Percentiles rank a stretch among this genome's conserved stretches.
phyloP scores from a whole-genome alignment of 2,113 vertebrate genomes.

The Eclectus roratus region DNA sequence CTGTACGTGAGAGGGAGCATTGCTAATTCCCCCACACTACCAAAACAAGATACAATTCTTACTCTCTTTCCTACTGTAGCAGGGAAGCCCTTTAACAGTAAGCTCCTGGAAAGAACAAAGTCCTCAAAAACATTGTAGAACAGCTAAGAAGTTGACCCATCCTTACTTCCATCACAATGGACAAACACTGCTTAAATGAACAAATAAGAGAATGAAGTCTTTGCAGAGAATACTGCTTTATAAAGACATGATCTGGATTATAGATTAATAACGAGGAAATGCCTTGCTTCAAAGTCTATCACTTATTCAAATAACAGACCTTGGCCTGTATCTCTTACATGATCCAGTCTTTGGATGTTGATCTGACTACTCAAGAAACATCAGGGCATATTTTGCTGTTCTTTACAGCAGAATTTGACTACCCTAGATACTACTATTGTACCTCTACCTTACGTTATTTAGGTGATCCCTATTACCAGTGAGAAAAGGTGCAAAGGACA shows the following conservation, averaged over 20 bases:
- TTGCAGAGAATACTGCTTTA: background rate
- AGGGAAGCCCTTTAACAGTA: background rate
- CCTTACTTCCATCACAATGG: background rate
- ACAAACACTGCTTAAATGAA: background rate
- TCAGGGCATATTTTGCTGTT: background rate
- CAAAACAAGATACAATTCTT: background rate
- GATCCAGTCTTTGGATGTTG: background rate
- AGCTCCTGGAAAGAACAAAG: background rate
- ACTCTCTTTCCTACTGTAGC: background rate
- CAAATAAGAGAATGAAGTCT: background rate
- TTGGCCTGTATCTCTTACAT: background rate
- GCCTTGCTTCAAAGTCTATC: background rate
- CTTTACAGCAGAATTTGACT: background rate
- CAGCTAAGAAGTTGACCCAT: background rate
- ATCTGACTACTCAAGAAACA: background rate
- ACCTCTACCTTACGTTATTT: background rate
- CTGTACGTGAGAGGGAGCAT: background rate
- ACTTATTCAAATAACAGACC: background rate
- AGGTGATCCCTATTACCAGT: background rate
- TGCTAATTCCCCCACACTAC: background rate
- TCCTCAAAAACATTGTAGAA: background rate
- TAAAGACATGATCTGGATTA: background rate
- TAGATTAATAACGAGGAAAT: background rate
- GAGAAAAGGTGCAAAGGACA: background rate
- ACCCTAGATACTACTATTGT: background rate